phyloP scores from a whole-genome alignment of 2,797 vertebrate species.

The Anguilla megastoma region DNA sequence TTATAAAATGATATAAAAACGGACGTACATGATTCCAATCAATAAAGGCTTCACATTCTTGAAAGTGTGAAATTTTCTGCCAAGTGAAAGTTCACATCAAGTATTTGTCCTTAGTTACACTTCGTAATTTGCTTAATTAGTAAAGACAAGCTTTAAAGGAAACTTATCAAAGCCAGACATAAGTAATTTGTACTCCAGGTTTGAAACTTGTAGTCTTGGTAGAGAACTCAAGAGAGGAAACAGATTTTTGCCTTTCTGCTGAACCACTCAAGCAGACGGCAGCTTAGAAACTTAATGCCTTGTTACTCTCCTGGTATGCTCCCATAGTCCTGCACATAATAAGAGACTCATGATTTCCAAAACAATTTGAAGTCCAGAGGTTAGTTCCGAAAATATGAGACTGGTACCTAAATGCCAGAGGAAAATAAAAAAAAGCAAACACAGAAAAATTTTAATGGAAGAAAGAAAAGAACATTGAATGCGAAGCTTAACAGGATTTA shows the following conservation, averaged over 20 bases:
- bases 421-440: neutral
- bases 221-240: neutral
- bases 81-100: neutral
- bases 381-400: neutral
- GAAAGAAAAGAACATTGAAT: neutral
- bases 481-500: neutral
- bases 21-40: too few relatives aligned
- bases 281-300: neutral
- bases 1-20: too few relatives aligned
- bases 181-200: neutral
- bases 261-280: neutral
- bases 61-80: neutral
- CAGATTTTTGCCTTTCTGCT: conserved; percentile 10
- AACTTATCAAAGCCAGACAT: neutral
- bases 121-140: neutral
- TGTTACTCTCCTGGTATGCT: conserved; percentile 4
- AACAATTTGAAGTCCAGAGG: conserved; percentile 16
- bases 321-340: neutral
- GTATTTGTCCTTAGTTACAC: neutral
- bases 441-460: neutral
- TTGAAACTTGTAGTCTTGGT: neutral
- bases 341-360: conserved; percentile 4
- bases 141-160: neutral
- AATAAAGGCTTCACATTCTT: neutral
- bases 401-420: neutral